Evolutionary conservation across 2,888 invertebrate species (phyloP).

Genomic region (Pachliopta kotzebuea): DNA sequence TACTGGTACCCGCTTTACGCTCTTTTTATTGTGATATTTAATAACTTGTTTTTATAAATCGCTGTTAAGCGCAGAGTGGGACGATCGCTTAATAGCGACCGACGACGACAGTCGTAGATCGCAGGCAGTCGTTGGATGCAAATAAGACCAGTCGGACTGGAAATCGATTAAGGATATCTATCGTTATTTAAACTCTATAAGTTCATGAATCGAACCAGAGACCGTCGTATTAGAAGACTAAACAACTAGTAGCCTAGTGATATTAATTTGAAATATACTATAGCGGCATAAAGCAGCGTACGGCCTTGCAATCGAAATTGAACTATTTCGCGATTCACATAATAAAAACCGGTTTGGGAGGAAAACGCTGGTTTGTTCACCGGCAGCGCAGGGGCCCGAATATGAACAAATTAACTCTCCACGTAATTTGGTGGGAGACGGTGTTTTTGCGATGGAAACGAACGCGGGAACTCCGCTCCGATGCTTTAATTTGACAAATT

Average conservation of each 20-base stretch:
- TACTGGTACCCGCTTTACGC: not conserved
- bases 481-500: constrained; percentile 45
- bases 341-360: constrained; percentile 10
- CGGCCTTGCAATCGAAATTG: constrained; percentile 18
- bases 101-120: too few relatives aligned
- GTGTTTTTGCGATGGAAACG: constrained; percentile 25
- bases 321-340: not conserved
- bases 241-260: too few relatives aligned
- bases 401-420: constrained; percentile 9
- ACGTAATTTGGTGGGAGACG: constrained; percentile 7
- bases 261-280: not conserved
- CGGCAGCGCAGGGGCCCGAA: constrained; percentile 4
- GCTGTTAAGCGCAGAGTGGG: too few relatives aligned
- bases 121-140: too few relatives aligned
- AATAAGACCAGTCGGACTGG: too few relatives aligned
- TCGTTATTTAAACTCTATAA: too few relatives aligned
- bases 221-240: too few relatives aligned
- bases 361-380: constrained; percentile 1
- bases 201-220: too few relatives aligned
- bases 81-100: too few relatives aligned
- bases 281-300: constrained; percentile 2
- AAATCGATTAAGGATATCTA: too few relatives aligned
- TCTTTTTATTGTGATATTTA: constrained; percentile 11
- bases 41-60: constrained; percentile 1
- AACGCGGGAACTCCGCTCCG: constrained; percentile 28